Percentiles rank a stretch among this genome's conserved stretches.
These are phyloP conservation scores for Otus sunia DNA, from an alignment of 2,113 vertebrate species.

Conservation along the genomic window DNA sequence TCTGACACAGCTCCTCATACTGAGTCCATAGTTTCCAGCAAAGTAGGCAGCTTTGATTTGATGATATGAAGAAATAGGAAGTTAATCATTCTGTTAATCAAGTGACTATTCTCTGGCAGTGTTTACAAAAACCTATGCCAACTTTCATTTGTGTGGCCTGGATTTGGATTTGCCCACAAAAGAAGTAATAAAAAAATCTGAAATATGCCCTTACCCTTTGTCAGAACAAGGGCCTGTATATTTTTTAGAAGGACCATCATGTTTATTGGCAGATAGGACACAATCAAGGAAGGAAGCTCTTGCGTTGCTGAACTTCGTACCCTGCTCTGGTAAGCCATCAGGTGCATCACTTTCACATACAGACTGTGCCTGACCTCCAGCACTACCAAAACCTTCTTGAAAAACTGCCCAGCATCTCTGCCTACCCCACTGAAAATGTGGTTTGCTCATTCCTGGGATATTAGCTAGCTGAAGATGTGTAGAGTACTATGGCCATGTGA, in stretches of 20 bases:
- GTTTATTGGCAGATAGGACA: not conserved
- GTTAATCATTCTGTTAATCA: not conserved
- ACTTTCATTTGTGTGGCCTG: not conserved
- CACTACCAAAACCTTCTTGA: not conserved
- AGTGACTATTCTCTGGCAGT: not conserved
- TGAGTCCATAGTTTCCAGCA: not conserved
- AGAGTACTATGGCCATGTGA: not conserved
- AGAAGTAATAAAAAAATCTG: not conserved
- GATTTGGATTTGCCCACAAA: not conserved
- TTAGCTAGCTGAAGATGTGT: not conserved
- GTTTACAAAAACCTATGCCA: not conserved
- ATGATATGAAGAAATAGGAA: not conserved
- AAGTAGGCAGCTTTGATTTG: not conserved
- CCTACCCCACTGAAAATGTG: not conserved
- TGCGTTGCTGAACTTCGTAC: accelerated
- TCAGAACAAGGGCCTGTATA: not conserved
- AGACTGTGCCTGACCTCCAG: not conserved
- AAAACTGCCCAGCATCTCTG: not conserved
- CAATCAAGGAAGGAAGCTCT: not conserved
- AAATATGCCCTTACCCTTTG: not conserved
- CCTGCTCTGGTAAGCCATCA: not conserved
- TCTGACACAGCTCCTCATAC: not conserved
- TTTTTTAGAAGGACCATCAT: not conserved
- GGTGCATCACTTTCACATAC: accelerated
- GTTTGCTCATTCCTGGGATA: not conserved